A percentile compares a stretch with the other conserved stretches of the same genome.
Evolutionary conservation across 1,140 invertebrate genomes (phyloP).

Genomic region (Mercenaria mercenaria): DNA sequence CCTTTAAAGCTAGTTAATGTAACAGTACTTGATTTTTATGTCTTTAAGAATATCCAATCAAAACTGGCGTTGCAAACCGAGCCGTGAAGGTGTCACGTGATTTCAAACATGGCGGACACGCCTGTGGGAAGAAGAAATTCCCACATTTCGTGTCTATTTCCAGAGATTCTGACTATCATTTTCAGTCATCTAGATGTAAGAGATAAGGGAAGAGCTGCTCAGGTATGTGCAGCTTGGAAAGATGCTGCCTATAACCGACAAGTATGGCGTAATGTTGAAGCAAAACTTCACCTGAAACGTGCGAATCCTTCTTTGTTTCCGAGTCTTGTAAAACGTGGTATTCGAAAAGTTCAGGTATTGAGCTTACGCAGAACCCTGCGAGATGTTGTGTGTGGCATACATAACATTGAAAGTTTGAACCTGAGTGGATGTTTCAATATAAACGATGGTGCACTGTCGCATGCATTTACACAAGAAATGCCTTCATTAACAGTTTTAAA

Average conservation of each 20-base stretch:
- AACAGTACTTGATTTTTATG: too few relatives aligned
- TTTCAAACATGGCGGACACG: slow-evolving; percentile 74
- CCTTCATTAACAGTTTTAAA: slow-evolving; percentile 93
- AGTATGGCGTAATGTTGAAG: slow-evolving; percentile 97
- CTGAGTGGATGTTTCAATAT: slow-evolving; percentile 97
- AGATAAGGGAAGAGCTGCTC: slow-evolving; percentile 95
- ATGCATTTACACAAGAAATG: slow-evolving; percentile 92
- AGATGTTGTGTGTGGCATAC: slow-evolving; percentile 94
- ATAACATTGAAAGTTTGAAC: slow-evolving; percentile 94
- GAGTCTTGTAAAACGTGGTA: slow-evolving; percentile 94
- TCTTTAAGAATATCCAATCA: too few relatives aligned
- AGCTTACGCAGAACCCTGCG: slow-evolving; percentile 93
- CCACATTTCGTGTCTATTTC: slow-evolving; percentile 95
- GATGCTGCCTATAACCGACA: slow-evolving; percentile 95
- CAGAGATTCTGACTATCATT: slow-evolving; percentile 96
- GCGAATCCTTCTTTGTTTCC: slow-evolving; percentile 94
- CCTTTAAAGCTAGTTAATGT: too few relatives aligned
- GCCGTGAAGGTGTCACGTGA: slow-evolving; percentile 68
- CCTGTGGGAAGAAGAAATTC: slow-evolving; percentile 39
- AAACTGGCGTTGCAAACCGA: too few relatives aligned
- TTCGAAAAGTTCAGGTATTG: slow-evolving; percentile 95
- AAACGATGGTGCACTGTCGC: slow-evolving; percentile 92
- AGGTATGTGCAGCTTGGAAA: slow-evolving; percentile 95
- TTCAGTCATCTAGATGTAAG: slow-evolving; percentile 95
- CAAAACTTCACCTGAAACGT: slow-evolving; percentile 94